Evolutionary conservation across 35 echinoderm and acorn worm species (phyloP).

Genomic region (Chiridota heheva): DNA sequence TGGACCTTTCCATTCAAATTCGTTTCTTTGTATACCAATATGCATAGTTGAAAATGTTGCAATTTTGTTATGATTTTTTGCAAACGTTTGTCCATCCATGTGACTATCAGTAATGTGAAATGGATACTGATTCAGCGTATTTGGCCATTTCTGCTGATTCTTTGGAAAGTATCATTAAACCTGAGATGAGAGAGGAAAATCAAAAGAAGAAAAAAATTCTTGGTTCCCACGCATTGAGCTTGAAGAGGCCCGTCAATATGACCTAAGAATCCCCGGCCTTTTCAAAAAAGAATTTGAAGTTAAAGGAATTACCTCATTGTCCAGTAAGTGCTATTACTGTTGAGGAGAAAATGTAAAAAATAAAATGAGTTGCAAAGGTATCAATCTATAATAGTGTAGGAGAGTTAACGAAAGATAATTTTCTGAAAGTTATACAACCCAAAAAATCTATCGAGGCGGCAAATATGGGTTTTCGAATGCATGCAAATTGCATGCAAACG

Average conservation of each 20-base stretch:
- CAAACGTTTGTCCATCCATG: too few species aligned
- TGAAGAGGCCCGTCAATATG: not conserved
- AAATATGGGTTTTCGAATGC: not conserved
- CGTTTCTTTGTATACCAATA: conserved; percentile 3
- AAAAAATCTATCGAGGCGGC: not conserved
- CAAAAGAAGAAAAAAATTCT: not conserved
- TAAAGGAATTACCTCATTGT: not conserved
- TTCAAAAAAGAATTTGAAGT: conserved; percentile 1
- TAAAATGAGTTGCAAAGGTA: not conserved
- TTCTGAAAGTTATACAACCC: not conserved
- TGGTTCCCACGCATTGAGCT: conserved; percentile 1
- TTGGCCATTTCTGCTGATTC: conserved; percentile 9
- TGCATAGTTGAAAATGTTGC: too few species aligned
- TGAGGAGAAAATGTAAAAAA: not conserved
- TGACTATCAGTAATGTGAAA: too few species aligned
- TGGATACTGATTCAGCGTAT: not conserved
- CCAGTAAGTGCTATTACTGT: too few species aligned
- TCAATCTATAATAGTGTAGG: not conserved
- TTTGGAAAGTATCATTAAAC: not conserved
- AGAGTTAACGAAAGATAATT: not conserved
- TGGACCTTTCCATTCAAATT: not conserved
- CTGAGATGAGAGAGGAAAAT: conserved; percentile 1
- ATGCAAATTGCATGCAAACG: not conserved
- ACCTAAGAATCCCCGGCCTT: too few species aligned
- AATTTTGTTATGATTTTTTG: too few species aligned